Evolutionary conservation across 2,113 vertebrate genomes (phyloP), one percentile per base, ranked within the genome.

Genomic region (Carassius auratus): DNA sequence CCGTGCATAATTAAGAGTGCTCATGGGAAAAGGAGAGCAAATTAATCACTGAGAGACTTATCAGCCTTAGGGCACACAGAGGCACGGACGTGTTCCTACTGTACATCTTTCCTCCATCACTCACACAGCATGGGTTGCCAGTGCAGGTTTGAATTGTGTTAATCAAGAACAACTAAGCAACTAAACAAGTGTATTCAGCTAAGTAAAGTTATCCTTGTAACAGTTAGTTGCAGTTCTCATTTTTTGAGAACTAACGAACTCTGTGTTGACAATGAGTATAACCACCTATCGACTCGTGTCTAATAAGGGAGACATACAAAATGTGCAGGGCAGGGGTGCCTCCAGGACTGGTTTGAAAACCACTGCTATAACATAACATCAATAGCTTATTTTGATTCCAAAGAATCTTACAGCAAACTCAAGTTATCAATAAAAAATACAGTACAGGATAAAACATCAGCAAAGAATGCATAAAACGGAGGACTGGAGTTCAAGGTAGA

Each of bases 1-100:
- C 76, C 45, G 74, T 17, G 68, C 86, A 79, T 84, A 84, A 87
- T 87, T 87, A 87, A 78, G 61, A 86, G 85, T 83, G 50, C 75
- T 87, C 61, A 73, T 38, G 81, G 69, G 77, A 82, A 86, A 86
- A 81, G 68, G 13, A 81, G 55, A 86, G 64, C 80, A 82, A 71
- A 82, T 82, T 82, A 82, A 82, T 82, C 64, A 82, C 80, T 82
- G 80, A 82, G 80, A 82, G 80, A 82, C 80, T 82, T n/a, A 48
- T 82, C 62, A 82, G 80, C 85, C 85, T 30, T 45, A 75, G 81
- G 74, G 50, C 61, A 52, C 14, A 57, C n/a, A 52, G 81, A 69
- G 23, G 45, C 45, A 68, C 71, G 0, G 30, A 38, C 48, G 52
- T 87, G 81, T 84, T 76, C 17, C 83, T 57, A 30, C 36, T 38